Evolutionary conservation across 2,113 vertebrate species (phyloP), one percentile per base, ranked within the genome.

Genomic region (Desmodus rotundus): DNA sequence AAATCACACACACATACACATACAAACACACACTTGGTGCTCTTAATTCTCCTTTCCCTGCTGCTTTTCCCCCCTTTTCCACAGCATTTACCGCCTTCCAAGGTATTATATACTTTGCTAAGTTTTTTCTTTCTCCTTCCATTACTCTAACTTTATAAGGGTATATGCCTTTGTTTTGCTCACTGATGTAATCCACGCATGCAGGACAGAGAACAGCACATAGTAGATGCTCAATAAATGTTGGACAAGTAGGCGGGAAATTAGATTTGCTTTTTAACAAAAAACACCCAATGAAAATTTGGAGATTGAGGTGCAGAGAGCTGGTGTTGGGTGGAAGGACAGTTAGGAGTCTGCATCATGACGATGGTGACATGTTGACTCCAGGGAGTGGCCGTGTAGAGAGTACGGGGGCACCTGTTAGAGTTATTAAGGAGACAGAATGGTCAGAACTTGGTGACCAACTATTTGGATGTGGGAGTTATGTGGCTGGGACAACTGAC

Each of bases 11-110:
- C 41, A 2, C 0, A 43, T n/a, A 33, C 17, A 68, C 0, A 12
- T 1, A 19, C 14, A 12, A 2, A 22, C 6, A 7, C 3, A 9
- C 22, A n/a, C 67, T 14, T 0, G 3, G 22, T 13, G 63, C 33
- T 70, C 45, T 43, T 24, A 33, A 54, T 67, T 43, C 17, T 41
- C 26, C 26, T 2, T 67, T 36, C 1, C 3, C 17, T 84, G 73
- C 12, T 31, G 19, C 26, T 45, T 72, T 82, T 56, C 1, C 0
- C 43, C 36, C 89, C 68, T 58, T 88, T 45, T 56, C 15, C 36
- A 43, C 7, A 82, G 31, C 19, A 85, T 14, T 90, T 33, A 63
- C 10, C 38, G 17, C 28, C 33, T 95, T 88, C 33, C 26, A 91
- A 50, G 50, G 19, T 31, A 33, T 47, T 14, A 6, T 13, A 41